Percentiles rank a stretch among this genome's conserved stretches.
Conservation (phyloP, 2,797 vertebrate species). For the Neomorphus geoffroyi region DNA sequence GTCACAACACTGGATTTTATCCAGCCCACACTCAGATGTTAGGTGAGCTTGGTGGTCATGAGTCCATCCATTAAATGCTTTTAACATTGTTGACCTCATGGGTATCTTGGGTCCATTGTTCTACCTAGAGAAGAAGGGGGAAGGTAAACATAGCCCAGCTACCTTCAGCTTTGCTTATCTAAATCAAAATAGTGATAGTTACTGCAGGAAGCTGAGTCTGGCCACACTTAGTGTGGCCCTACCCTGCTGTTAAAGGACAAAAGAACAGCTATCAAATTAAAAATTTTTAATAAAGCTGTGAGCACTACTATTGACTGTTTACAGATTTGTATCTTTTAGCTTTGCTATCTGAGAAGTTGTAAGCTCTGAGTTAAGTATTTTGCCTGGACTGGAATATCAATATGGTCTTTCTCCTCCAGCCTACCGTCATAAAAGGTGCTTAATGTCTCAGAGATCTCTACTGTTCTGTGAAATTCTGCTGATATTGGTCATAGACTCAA, state of each 20-base stretch:
- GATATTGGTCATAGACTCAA: background rate
- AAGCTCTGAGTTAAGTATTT: slow-evolving; percentile 9
- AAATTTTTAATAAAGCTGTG: background rate
- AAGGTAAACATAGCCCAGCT: background rate
- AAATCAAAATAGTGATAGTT: background rate
- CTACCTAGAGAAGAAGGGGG: background rate
- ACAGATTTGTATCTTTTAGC: background rate
- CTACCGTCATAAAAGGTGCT: background rate
- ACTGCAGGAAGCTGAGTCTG: background rate
- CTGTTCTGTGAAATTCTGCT: background rate
- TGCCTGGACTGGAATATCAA: background rate
- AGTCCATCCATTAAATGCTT: slow-evolving; percentile 35
- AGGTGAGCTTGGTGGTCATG: background rate
- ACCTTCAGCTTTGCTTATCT: background rate
- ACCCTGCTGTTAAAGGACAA: background rate
- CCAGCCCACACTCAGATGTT: background rate
- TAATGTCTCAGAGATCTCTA: background rate
- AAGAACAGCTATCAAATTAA: background rate
- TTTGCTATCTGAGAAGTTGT: background rate
- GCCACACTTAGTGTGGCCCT: background rate
- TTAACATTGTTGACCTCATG: slow-evolving; percentile 31
- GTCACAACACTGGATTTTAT: slow-evolving; percentile 53
- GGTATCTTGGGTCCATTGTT: background rate
- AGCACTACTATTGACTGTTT: background rate
- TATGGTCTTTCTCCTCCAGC: background rate